Evolutionary conservation across 37 sponge, comb jelly and placozoan genomes (phyloP).

Genomic region (Aphrocallistes beatrix): DNA sequence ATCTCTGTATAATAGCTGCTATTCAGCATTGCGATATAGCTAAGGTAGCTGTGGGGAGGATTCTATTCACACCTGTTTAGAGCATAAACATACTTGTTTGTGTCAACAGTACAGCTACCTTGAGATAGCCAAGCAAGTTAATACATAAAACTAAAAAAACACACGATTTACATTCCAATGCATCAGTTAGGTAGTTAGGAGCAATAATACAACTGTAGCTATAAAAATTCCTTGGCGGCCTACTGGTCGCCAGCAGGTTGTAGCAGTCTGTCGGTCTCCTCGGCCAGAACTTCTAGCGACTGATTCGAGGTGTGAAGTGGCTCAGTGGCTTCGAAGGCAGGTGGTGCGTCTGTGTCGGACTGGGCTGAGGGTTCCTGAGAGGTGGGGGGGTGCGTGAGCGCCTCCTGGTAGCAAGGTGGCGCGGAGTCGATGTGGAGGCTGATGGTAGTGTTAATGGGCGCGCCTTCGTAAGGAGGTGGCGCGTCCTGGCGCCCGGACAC

Average conservation of each 20-base stretch:
- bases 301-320: too few relatives aligned
- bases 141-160: not conserved
- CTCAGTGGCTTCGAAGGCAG: not conserved
- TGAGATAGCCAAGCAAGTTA: not conserved
- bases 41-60: too few relatives aligned
- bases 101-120: too few relatives aligned
- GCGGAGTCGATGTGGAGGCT: not conserved
- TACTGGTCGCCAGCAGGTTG: not conserved
- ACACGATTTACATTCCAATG: constrained; percentile 17
- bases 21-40: too few relatives aligned
- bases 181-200: not conserved
- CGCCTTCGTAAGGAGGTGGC: not conserved
- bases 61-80: too few relatives aligned
- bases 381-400: not conserved
- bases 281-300: not conserved
- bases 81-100: too few relatives aligned
- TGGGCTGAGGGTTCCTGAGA: not conserved
- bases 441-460: not conserved
- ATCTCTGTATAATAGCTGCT: too few relatives aligned
- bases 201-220: not conserved
- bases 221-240: not conserved
- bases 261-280: not conserved
- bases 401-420: not conserved
- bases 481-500: not conserved
- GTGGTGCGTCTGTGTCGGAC: not conserved